These are phyloP conservation scores for Dolichallabes microphthalmus DNA, from an alignment of 2,113 vertebrate genomes.

Conservation along the genomic window DNA sequence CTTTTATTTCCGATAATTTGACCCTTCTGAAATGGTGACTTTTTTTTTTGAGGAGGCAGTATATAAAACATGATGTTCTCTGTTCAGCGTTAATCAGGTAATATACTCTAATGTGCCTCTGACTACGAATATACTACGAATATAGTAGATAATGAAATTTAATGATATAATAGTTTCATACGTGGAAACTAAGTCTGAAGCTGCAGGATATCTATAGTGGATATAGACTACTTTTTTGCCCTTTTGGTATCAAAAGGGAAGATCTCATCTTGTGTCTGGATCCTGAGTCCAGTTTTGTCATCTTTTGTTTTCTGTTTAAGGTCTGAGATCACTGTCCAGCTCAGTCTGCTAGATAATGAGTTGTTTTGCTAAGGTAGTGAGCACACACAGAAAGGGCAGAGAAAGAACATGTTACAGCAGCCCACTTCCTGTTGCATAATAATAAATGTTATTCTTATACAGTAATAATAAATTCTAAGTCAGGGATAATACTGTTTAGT, in stretches of 20 bases:
- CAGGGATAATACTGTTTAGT: background rate
- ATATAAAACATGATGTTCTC: background rate
- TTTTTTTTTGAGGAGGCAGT: no score
- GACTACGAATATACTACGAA: background rate
- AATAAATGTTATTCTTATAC: no score
- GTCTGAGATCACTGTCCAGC: background rate
- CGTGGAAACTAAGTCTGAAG: background rate
- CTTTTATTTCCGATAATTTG: no score
- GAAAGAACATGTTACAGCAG: background rate
- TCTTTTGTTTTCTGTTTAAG: background rate
- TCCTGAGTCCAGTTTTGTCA: background rate
- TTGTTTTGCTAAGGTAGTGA: background rate
- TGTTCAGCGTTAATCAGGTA: background rate
- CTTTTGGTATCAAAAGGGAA: background rate
- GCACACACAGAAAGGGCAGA: background rate
- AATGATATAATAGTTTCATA: background rate
- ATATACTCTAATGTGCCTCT: background rate
- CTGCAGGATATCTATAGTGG: background rate
- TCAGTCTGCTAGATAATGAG: slow-evolving; percentile 3
- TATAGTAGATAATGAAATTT: background rate
- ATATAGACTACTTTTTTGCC: background rate
- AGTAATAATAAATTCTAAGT: no score
- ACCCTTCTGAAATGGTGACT: no score
- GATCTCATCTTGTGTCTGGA: background rate
- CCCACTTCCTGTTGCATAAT: background rate